Conservation (phyloP, 2,888 invertebrate species). For the Pherbina coryleti region DNA sequence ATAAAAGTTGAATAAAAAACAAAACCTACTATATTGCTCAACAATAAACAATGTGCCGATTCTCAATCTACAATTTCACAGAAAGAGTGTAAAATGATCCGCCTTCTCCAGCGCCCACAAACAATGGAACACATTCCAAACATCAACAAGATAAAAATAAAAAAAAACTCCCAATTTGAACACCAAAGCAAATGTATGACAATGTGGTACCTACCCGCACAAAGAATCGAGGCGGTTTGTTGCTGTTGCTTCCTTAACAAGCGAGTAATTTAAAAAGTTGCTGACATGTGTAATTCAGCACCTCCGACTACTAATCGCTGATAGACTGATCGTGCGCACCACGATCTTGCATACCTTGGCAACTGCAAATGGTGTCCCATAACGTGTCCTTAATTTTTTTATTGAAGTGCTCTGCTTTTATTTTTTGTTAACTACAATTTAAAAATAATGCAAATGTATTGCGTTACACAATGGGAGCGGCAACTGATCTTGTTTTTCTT, state of each 20-base stretch:
- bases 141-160: neutral
- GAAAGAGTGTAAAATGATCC: slow-evolving; percentile 33
- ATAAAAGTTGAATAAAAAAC: too few species aligned
- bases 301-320: slow-evolving; percentile 49
- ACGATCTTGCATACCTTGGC: neutral
- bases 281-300: slow-evolving; percentile 57
- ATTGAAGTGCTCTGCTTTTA: neutral
- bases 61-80: neutral
- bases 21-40: neutral
- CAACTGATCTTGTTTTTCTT: neutral
- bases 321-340: neutral
- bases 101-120: slow-evolving; percentile 29
- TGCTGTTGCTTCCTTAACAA: slow-evolving; percentile 53
- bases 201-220: neutral
- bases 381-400: slow-evolving; percentile 14
- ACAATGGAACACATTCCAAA: slow-evolving; percentile 19
- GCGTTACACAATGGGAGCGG: slow-evolving; percentile 43
- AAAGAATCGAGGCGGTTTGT: slow-evolving; percentile 61
- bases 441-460: slow-evolving; percentile 37
- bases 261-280: slow-evolving; percentile 64
- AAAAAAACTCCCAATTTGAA: slow-evolving; percentile 6
- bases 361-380: slow-evolving; percentile 29
- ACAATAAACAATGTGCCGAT: neutral
- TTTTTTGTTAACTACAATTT: neutral
- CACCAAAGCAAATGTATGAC: slow-evolving; percentile 7